Percentiles rank a stretch among this genome's conserved stretches.
phyloP scores from a whole-genome alignment of 2,113 vertebrate species.

The Tetraodon nigroviridis region DNA sequence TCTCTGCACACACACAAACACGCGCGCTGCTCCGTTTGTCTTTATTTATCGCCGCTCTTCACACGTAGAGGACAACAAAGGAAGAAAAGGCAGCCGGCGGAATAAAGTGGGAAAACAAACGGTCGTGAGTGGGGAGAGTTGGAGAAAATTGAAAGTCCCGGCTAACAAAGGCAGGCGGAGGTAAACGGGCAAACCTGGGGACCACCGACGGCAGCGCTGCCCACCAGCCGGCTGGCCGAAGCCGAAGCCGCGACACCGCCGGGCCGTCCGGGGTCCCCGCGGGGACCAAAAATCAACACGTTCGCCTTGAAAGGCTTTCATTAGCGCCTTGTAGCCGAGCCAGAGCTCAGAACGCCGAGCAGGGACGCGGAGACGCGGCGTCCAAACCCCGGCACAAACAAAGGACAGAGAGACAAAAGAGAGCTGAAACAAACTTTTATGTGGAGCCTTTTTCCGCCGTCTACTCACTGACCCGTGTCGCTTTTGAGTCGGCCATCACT shows the following conservation, averaged over 20 bases:
- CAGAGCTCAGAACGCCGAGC: slow-evolving; percentile 22
- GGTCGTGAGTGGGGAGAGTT: slow-evolving; percentile 18
- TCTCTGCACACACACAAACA: slow-evolving; percentile 41
- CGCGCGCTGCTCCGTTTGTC: slow-evolving; percentile 39
- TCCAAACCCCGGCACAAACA: slow-evolving; percentile 55
- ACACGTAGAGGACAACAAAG: slow-evolving; percentile 60
- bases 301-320: slow-evolving; percentile 61
- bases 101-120: slow-evolving; percentile 31
- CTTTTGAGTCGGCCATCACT: slow-evolving; percentile 45
- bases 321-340: slow-evolving; percentile 49
- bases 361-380: slow-evolving; percentile 40
- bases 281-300: slow-evolving; percentile 65
- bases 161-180: not conserved
- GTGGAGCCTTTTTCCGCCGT: slow-evolving; percentile 1
- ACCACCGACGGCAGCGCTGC: slow-evolving; percentile 19
- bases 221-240: slow-evolving; percentile 43
- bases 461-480: slow-evolving; percentile 49
- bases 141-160: slow-evolving; percentile 11
- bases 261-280: slow-evolving; percentile 48
- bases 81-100: slow-evolving; percentile 42
- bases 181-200: not conserved
- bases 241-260: slow-evolving; percentile 64
- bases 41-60: slow-evolving; percentile 71
- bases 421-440: slow-evolving; percentile 50
- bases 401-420: slow-evolving; percentile 34